Percentiles rank a stretch among this genome's conserved stretches.
Conservation (phyloP, 2,797 vertebrate genomes). For the Gastrophryne carolinensis region DNA sequence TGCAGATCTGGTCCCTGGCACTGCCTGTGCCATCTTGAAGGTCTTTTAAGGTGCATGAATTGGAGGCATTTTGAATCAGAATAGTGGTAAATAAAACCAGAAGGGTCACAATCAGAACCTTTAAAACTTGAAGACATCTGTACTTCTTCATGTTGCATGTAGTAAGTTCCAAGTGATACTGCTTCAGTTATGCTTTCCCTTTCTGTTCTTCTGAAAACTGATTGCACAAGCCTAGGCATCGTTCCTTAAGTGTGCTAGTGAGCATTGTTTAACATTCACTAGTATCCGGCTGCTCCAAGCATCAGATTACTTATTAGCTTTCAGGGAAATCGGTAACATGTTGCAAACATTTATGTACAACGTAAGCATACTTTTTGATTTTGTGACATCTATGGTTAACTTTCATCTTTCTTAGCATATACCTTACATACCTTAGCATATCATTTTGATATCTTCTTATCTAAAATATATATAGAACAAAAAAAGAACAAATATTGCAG, state of each 20-base stretch:
- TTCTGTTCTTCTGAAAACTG: not conserved
- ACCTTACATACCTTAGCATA: no score
- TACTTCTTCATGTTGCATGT: not conserved
- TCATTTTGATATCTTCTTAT: no score
- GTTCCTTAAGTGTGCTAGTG: not conserved
- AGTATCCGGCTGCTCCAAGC: not conserved
- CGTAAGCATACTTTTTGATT: no score
- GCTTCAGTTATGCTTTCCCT: not conserved
- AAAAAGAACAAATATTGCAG: no score
- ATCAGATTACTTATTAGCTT: constrained; percentile 5
- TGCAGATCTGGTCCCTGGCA: constrained; percentile 1
- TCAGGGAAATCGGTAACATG: not conserved
- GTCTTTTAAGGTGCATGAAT: not conserved
- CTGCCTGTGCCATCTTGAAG: not conserved
- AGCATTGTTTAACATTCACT: not conserved
- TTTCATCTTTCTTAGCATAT: no score
- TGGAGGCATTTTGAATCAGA: not conserved
- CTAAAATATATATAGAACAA: no score
- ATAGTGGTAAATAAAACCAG: not conserved
- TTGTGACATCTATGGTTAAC: no score
- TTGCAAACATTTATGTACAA: not conserved
- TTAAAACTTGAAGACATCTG: not conserved
- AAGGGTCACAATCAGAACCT: not conserved
- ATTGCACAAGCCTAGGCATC: not conserved
- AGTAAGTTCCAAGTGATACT: not conserved